Percentiles rank a stretch among this genome's conserved stretches.
Evolutionary conservation across 1,140 invertebrate species (phyloP).

Genomic region (Pemphigus obesinymphae): DNA sequence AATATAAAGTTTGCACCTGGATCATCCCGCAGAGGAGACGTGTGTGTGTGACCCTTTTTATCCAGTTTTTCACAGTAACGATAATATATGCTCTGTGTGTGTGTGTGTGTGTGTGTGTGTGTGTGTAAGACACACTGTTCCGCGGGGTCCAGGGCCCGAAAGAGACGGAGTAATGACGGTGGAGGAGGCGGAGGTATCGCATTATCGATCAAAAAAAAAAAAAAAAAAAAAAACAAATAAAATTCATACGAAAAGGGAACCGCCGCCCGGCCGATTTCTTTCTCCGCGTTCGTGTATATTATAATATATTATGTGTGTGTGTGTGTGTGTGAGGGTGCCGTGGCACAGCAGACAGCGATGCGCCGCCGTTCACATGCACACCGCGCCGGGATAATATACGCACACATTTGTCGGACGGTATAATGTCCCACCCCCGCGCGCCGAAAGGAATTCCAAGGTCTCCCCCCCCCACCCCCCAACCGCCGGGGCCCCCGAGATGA

Average conservation of each 20-base stretch:
- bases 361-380: no score
- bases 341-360: conserved; percentile 24
- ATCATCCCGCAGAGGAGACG: neutral
- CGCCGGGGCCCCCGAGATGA: neutral
- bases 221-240: conserved; percentile 6
- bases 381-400: neutral
- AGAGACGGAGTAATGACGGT: neutral
- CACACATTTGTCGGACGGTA: no score
- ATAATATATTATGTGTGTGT: conserved; percentile 1
- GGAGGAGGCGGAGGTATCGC: neutral
- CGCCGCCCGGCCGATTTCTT: conserved; percentile 18
- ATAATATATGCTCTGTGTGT: no score
- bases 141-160: neutral
- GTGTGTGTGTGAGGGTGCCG: neutral
- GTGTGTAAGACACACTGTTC: neutral
- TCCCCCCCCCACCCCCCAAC: neutral
- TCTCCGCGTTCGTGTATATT: neutral
- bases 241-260: no score
- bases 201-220: conserved; percentile 37
- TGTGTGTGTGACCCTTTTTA: conserved; percentile 30
- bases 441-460: no score
- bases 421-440: no score
- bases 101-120: no score
- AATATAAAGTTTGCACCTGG: conserved; percentile 31
- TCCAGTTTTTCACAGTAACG: conserved; percentile 21